Evolutionary conservation across 92 coral and sea anemone genomes (phyloP).

Genomic region (Actinernus sp.): DNA sequence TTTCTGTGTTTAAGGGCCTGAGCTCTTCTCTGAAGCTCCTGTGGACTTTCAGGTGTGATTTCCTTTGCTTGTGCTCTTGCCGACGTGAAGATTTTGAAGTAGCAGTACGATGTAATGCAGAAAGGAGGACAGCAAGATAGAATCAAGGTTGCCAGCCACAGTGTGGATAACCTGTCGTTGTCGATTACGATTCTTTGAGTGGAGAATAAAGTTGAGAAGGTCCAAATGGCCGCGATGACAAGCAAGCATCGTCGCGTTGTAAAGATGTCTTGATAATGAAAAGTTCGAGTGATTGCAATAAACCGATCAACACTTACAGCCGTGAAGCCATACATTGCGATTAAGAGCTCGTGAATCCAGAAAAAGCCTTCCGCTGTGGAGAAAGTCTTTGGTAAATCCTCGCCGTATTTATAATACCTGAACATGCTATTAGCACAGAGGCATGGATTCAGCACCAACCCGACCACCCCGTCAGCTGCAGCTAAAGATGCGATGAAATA

Average conservation of each 20-base stretch:
- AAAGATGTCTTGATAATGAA: constrained; percentile 46
- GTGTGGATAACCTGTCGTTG: constrained; percentile 31
- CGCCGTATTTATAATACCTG: constrained; percentile 44
- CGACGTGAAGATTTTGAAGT: constrained; percentile 46
- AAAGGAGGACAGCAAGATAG: constrained; percentile 46
- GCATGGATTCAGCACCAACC: constrained; percentile 66
- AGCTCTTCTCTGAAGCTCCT: background rate
- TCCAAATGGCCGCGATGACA: constrained; percentile 51
- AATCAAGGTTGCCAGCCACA: constrained; percentile 51
- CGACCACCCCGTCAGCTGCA: constrained; percentile 64
- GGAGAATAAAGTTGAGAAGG: constrained; percentile 40
- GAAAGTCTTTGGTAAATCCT: constrained; percentile 27
- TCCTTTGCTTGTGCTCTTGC: constrained; percentile 53
- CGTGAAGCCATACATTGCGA: constrained; percentile 56
- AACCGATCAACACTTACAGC: constrained; percentile 70
- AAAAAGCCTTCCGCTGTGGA: constrained; percentile 46
- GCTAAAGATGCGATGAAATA: constrained; percentile 68
- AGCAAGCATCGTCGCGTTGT: constrained; percentile 37
- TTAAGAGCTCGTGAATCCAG: constrained; percentile 45
- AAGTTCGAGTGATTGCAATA: constrained; percentile 47
- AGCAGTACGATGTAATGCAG: constrained; percentile 43
- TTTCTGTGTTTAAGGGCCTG: constrained; percentile 55
- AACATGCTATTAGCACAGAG: constrained; percentile 14
- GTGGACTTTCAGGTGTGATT: constrained; percentile 8
- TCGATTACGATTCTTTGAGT: constrained; percentile 22